Conservation (phyloP, 2,888 invertebrate species). For the Conchocele bisecta region DNA sequence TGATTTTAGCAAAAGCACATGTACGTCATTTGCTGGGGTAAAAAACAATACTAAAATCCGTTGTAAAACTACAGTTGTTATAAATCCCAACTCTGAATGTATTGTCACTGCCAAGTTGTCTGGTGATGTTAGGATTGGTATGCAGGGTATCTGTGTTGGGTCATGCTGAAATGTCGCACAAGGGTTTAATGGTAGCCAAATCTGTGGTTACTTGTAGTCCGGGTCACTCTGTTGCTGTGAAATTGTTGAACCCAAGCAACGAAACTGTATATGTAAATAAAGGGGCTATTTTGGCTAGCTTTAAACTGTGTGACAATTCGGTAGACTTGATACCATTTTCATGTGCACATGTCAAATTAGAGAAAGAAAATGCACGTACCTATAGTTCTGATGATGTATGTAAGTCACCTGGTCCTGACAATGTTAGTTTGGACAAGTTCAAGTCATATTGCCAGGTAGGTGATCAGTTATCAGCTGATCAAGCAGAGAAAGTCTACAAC, state of each 20-base stretch:
- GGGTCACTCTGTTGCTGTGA: conserved; percentile 7
- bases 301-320: conserved; percentile 12
- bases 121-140: conserved; percentile 5
- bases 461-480: background rate
- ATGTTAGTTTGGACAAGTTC: too few species aligned
- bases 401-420: background rate
- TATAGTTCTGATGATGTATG: background rate
- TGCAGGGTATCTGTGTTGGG: conserved; percentile 15
- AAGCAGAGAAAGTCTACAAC: background rate
- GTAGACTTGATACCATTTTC: too few species aligned
- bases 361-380: too few species aligned
- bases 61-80: background rate
- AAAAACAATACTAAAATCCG: background rate
- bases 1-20: conserved; percentile 12
- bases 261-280: conserved; percentile 2
- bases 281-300: conserved; percentile 1
- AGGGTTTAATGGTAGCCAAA: conserved; percentile 7
- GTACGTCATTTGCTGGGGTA: background rate
- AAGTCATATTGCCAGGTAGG: too few species aligned
- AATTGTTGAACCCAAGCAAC: conserved; percentile 7
- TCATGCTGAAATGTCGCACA: conserved; percentile 4
- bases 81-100: conserved; percentile 8
- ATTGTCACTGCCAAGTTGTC: conserved; percentile 3
- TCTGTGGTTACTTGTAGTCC: conserved; percentile 1
- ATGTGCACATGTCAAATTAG: too few species aligned